phyloP scores from a whole-genome alignment of 2,113 vertebrate species.

The Alligator sinensis region DNA sequence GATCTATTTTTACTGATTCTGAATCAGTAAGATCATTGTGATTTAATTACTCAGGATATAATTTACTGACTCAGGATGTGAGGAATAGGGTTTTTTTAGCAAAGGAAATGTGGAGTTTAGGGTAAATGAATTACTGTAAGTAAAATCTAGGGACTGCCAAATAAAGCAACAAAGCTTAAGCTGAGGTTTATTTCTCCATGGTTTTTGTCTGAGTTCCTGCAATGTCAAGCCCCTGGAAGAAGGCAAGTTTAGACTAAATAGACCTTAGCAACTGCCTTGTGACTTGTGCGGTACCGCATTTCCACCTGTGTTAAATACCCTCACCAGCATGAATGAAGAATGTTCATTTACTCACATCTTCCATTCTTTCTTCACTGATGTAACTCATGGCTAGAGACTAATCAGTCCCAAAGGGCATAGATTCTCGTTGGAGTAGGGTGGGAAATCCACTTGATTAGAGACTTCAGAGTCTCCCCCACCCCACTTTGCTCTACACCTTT shows the following conservation, averaged over 20 bases:
- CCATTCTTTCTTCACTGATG: background rate
- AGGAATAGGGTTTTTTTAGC: background rate
- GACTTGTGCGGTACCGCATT: background rate
- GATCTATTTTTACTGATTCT: background rate
- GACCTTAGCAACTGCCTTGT: background rate
- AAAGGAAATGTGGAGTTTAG: background rate
- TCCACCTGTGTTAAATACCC: background rate
- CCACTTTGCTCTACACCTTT: background rate
- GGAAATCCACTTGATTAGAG: background rate
- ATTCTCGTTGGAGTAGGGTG: background rate
- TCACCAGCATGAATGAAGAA: background rate
- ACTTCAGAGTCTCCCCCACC: background rate
- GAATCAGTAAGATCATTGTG: background rate
- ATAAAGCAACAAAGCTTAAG: background rate
- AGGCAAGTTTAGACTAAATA: fast-evolving
- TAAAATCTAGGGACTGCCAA: background rate
- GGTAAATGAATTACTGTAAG: background rate
- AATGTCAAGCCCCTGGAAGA: background rate
- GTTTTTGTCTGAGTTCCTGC: background rate
- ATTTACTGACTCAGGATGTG: background rate
- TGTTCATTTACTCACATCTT: background rate
- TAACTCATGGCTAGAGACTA: background rate
- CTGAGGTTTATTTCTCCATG: background rate
- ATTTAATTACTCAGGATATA: background rate
- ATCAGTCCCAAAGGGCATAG: background rate